These are phyloP conservation scores for Rhineura floridana DNA, from an alignment of 2,113 vertebrate species.

Conservation along the genomic window DNA sequence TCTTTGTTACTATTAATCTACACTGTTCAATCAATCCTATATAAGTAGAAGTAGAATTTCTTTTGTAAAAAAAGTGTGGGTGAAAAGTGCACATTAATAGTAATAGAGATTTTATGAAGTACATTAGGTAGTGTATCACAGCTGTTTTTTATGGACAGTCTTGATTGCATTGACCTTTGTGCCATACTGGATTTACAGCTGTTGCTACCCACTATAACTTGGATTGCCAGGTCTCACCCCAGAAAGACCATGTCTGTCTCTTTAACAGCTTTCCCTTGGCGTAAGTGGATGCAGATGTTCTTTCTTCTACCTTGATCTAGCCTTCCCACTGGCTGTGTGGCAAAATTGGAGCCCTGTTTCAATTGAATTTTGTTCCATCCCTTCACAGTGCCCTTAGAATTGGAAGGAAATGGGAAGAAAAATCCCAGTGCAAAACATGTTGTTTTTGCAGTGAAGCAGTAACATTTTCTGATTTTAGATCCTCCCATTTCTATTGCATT, in stretches of 20 bases:
- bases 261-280: neutral
- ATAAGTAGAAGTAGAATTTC: neutral
- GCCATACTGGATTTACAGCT: neutral
- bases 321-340: neutral
- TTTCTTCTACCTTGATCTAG: neutral
- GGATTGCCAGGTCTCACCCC: neutral
- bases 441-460: neutral
- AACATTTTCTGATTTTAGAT: neutral
- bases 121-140: neutral
- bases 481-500: neutral
- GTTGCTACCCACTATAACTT: neutral
- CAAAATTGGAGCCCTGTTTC: neutral
- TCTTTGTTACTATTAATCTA: neutral
- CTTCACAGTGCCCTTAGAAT: neutral
- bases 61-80: neutral
- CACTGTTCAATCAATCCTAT: neutral
- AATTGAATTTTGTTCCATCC: neutral
- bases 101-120: neutral
- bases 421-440: no score
- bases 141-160: neutral
- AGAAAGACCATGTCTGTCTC: neutral
- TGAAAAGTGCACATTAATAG: neutral
- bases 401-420: neutral
- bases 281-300: neutral
- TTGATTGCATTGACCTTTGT: neutral